Conservation (phyloP, 35 echinoderm and acorn worm genomes). For the Hemicentrotus pulcherrimus region DNA sequence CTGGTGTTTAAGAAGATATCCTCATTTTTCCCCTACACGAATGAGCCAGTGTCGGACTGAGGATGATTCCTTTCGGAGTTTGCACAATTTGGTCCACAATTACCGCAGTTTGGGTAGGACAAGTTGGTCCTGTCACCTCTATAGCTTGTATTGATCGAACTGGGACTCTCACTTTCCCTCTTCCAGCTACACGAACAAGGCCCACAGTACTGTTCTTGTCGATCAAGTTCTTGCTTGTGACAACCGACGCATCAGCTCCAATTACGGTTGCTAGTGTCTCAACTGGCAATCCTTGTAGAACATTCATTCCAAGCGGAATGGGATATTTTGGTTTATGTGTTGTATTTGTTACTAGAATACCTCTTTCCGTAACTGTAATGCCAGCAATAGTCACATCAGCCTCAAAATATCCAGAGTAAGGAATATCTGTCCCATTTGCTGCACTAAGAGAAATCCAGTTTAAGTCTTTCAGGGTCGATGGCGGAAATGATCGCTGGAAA, state of each 20-base stretch:
- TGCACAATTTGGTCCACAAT: slow-evolving; percentile 25
- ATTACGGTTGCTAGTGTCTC: background rate
- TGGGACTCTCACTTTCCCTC: slow-evolving; percentile 33
- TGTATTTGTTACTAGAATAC: slow-evolving; percentile 29
- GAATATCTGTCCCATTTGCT: slow-evolving; percentile 58
- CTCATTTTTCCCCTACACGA: background rate
- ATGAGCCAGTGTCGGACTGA: background rate
- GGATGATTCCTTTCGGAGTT: background rate
- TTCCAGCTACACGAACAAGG: slow-evolving; percentile 51
- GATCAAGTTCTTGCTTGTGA: background rate
- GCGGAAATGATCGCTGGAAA: slow-evolving; percentile 42
- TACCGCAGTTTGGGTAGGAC: background rate
- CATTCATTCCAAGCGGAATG: slow-evolving; percentile 40
- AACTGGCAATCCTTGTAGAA: background rate
- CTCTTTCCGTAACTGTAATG: background rate
- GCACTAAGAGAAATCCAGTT: slow-evolving; percentile 51
- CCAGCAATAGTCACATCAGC: slow-evolving; percentile 43
- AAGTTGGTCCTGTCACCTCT: slow-evolving; percentile 23
- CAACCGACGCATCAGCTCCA: background rate
- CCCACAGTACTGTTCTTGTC: background rate
- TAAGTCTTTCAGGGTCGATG: slow-evolving; percentile 20
- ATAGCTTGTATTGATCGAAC: background rate
- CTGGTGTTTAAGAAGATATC: slow-evolving; percentile 27
- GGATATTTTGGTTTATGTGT: slow-evolving; percentile 12
- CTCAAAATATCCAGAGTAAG: slow-evolving; percentile 53